These are phyloP conservation scores for Tragelaphus imberbis DNA, from an alignment of 2,113 vertebrate genomes.

Conservation along the genomic window DNA sequence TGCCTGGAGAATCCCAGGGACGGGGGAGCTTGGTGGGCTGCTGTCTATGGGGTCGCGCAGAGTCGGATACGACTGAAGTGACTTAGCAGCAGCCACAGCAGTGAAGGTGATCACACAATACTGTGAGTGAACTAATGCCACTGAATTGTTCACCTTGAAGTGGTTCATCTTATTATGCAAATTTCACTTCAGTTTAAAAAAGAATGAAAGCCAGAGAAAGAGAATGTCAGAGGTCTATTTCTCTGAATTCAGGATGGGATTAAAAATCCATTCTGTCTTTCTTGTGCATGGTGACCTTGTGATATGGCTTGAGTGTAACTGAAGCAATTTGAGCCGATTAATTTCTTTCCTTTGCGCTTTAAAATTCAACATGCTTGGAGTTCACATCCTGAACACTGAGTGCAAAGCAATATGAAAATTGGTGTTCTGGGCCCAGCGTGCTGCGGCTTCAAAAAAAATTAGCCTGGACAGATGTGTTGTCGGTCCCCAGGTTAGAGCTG, in stretches of 20 bases:
- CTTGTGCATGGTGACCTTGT: not conserved
- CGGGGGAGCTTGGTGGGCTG: no score
- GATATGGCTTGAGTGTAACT: not conserved
- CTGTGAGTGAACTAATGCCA: not conserved
- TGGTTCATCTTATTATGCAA: not conserved
- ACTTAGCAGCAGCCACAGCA: no score
- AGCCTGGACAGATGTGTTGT: not conserved
- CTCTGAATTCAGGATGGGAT: not conserved
- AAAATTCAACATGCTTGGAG: not conserved
- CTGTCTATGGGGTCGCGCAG: no score
- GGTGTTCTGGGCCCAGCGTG: not conserved
- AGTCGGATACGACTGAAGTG: no score
- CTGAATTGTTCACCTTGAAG: not conserved
- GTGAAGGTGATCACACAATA: not conserved
- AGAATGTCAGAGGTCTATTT: not conserved
- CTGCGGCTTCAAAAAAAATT: not conserved
- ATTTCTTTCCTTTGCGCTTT: slow-evolving; percentile 12
- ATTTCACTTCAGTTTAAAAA: not conserved
- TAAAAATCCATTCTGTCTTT: not conserved
- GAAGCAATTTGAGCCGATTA: slow-evolving; percentile 2
- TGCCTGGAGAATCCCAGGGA: no score
- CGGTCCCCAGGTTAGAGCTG: not conserved
- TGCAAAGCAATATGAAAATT: not conserved
- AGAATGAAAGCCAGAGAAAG: not conserved
- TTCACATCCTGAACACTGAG: not conserved